Evolutionary conservation across 2,888 invertebrate species (phyloP).

Genomic region (Zootermopsis nevadensis): DNA sequence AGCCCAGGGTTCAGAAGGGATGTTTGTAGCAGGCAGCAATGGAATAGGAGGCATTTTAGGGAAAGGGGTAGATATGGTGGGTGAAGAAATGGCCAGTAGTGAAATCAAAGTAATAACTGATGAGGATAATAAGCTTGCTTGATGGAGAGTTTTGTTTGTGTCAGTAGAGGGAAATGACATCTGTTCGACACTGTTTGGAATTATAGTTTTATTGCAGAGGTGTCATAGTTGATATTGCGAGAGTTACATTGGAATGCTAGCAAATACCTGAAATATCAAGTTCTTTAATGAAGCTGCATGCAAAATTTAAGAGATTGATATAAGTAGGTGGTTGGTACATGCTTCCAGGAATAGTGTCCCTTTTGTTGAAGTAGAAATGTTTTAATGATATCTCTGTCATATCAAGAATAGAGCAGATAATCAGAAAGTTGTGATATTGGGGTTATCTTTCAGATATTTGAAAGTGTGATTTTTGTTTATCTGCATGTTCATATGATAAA

Average conservation of each 20-base stretch:
- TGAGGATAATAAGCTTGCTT: constrained; percentile 30
- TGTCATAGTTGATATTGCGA: constrained; percentile 18
- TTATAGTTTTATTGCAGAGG: not conserved
- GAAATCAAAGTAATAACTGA: not conserved
- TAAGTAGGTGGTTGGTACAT: not conserved
- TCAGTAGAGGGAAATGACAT: not conserved
- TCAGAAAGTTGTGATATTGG: not conserved
- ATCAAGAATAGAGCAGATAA: not conserved
- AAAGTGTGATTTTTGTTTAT: not conserved
- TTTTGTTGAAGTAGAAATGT: not conserved
- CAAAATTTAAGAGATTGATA: not conserved
- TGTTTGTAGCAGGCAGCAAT: not conserved
- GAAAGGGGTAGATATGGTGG: not conserved
- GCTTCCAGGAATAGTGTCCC: not conserved
- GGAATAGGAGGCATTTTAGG: not conserved
- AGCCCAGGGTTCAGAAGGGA: not conserved
- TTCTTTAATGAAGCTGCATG: not conserved
- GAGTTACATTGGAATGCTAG: constrained; percentile 6
- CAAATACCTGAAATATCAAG: constrained; percentile 11
- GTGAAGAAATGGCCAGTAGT: constrained; percentile 18
- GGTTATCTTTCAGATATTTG: not conserved
- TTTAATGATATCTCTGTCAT: not conserved
- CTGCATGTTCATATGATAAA: not conserved
- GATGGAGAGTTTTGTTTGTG: not conserved
- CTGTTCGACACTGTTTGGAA: not conserved